Evolutionary conservation across 2,113 vertebrate genomes (phyloP).

Genomic region (Casuarius casuarius): DNA sequence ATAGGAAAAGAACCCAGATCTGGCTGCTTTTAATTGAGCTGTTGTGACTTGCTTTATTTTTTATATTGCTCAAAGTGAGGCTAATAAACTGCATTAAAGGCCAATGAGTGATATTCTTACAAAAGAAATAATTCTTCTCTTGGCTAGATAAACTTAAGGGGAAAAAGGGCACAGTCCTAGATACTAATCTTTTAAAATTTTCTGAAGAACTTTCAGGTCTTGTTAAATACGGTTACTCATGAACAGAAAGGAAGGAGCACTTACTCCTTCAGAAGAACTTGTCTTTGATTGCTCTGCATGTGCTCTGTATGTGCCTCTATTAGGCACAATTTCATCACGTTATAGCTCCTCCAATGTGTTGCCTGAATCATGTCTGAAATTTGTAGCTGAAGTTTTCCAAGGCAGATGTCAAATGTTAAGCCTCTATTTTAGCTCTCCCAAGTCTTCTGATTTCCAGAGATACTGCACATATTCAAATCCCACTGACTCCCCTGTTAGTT

Average conservation of each 20-base stretch:
- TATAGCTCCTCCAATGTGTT: neutral
- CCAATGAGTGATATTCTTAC: neutral
- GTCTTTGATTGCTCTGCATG: neutral
- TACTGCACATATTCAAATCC: neutral
- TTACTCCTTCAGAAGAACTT: neutral
- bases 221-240: neutral
- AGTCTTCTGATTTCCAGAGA: neutral
- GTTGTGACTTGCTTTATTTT: neutral
- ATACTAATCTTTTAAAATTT: neutral
- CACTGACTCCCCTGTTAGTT: neutral
- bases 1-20: neutral
- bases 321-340: neutral
- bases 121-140: neutral
- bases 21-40: neutral
- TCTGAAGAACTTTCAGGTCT: neutral
- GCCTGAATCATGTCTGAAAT: neutral
- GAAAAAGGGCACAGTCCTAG: neutral
- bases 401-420: neutral
- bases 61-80: neutral
- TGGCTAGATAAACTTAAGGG: neutral
- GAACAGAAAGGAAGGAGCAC: neutral
- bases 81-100: neutral
- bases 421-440: neutral
- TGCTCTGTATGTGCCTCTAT: fast-evolving
- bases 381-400: neutral